Conservation (phyloP, 2,113 vertebrate species). For the Mormyrus iriodes region DNA sequence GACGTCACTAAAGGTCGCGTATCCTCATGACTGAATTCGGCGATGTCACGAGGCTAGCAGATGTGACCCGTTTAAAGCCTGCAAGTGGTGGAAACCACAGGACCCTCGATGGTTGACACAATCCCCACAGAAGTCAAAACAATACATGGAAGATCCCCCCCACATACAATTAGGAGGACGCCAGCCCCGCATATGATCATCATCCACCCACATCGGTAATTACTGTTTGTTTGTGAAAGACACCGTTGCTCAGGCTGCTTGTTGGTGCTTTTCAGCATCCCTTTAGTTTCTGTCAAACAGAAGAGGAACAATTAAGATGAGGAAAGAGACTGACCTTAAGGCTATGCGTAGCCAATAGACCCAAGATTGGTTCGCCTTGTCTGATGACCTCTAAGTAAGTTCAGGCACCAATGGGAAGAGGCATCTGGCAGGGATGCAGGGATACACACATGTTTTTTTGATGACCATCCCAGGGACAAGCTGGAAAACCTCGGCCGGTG, state of each 20-base stretch:
- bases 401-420: neutral
- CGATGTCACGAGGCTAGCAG: neutral
- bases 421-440: neutral
- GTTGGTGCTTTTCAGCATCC: neutral
- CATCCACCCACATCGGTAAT: neutral
- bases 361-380: neutral
- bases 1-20: neutral
- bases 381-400: neutral
- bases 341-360: neutral
- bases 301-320: neutral
- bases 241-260: neutral
- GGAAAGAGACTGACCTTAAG: neutral
- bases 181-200: neutral
- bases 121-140: neutral
- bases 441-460: neutral
- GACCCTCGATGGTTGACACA: neutral
- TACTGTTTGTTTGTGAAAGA: neutral
- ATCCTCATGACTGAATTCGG: neutral
- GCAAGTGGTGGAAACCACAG: neutral
- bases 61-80: neutral
- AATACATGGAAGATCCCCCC: neutral
- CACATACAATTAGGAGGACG: neutral
- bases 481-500: neutral
- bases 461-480: neutral
- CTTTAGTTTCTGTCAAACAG: neutral